phyloP scores from a whole-genome alignment of 2,888 invertebrate species.

The Congeria kusceri region DNA sequence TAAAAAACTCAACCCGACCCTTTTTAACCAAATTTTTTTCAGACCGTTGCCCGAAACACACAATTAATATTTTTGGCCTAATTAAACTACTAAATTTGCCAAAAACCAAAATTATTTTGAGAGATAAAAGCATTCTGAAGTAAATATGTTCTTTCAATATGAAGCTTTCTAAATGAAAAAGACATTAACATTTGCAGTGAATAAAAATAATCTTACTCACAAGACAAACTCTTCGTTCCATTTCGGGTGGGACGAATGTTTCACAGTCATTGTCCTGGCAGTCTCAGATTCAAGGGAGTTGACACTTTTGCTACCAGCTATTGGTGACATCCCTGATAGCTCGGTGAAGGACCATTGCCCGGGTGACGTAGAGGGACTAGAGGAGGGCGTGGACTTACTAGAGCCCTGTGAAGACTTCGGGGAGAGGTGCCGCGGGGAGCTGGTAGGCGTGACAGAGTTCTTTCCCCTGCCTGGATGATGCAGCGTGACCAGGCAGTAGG shows the following conservation, averaged over 20 bases:
- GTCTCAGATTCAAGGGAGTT: conserved; percentile 39
- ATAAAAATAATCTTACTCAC: conserved; percentile 64
- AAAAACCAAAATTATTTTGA: no score
- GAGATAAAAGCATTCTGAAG: no score
- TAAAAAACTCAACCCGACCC: no score
- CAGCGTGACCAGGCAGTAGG: conserved; percentile 75
- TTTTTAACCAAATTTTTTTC: no score
- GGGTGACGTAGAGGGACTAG: conserved; percentile 13
- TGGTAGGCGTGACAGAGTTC: conserved; percentile 5
- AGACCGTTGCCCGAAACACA: no score
- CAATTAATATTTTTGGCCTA: no score
- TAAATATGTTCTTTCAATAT: no score
- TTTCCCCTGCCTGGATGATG: conserved; percentile 58
- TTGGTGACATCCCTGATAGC: conserved; percentile 10
- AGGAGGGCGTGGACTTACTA: conserved; percentile 52
- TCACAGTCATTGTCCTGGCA: conserved; percentile 69
- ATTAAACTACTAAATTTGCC: no score
- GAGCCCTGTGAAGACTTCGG: conserved; percentile 63
- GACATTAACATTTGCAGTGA: neutral
- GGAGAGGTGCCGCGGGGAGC: conserved; percentile 41
- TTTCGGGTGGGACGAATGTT: conserved; percentile 70
- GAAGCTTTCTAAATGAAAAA: no score
- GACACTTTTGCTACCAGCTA: neutral
- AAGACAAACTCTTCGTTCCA: conserved; percentile 81
- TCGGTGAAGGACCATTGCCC: neutral